Evolutionary conservation across 2,888 invertebrate genomes (phyloP), one percentile per base, ranked within the genome.

Genomic region (Ashinkailepas kermadecensis): DNA sequence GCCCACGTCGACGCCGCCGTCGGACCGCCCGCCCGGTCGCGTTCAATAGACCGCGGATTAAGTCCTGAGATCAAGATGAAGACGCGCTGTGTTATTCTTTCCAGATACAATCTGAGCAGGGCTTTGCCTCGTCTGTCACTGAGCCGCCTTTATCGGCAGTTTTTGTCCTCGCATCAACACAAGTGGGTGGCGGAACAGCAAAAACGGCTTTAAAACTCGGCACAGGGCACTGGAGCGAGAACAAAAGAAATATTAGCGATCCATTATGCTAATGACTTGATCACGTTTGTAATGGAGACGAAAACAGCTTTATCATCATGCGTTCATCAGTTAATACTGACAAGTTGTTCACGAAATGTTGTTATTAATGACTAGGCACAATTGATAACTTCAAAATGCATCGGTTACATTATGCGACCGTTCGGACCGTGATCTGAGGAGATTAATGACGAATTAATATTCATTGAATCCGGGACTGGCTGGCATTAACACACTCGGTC

Each of bases 301-400:
- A 54, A 39, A 54, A 74, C 74, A 74, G 74, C 74, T 74, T 74
- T 18, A 74, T 74, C 74, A 74, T 74, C 21, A 39, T 21, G 13
- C 74, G 54, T 39, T 54, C 74, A 74, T 74, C 74, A 21, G 74
- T 74, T 74, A 74, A 74, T 74, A 74, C 54, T 54, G 74, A 74
- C 74, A 74, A 74, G 74, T 74, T 74, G 74, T 74, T 74, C 74
- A 54, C 74, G 54, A 74, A 54, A 74, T 54, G 54, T 18, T 18
- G 74, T 74, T 39, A 74, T 78, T 78, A 78, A 78, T 78, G 57
- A 57, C 23, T 58, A 3, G 13, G 58, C 21, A 78, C 58, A 78
- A 78, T 78, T 78, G 58, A 78, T 78, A 58, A 78, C 58, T 58
- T 78, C 57, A 78, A 78, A 74, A 74, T 74, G 74, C 74, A 54